phyloP scores from a whole-genome alignment of 2,797 vertebrate species.

The Anableps anableps region DNA sequence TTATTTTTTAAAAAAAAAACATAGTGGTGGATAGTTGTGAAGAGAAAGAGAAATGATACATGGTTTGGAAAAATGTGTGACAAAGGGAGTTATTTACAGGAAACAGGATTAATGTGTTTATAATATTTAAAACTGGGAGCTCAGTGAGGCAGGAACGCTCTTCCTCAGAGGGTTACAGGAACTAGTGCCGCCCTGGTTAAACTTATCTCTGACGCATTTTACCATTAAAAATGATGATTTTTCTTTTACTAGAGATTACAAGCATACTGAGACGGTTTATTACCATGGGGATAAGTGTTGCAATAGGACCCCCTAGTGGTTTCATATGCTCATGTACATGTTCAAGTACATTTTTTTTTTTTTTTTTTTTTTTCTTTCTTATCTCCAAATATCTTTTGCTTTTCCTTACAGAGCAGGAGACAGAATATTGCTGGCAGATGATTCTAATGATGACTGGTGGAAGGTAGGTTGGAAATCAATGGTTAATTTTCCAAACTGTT shows the following conservation, averaged over 20 bases:
- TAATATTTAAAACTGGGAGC: not conserved
- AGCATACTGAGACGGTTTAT: too few species aligned
- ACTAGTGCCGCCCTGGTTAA: not conserved
- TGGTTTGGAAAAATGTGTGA: not conserved
- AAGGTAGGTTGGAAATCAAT: conserved; percentile 82
- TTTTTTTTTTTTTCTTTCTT: too few species aligned
- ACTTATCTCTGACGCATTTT: not conserved
- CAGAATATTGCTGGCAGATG: conserved; percentile 90
- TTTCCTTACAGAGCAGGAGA: conserved; percentile 88
- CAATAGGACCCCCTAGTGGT: conserved; percentile 2
- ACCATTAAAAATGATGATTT: not conserved
- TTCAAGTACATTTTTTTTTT: not conserved
- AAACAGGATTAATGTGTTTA: conserved; percentile 22
- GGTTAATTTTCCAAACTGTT: not conserved
- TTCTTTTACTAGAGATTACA: not conserved
- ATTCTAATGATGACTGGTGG: conserved; percentile 98
- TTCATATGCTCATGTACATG: not conserved
- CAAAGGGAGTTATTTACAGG: conserved; percentile 20
- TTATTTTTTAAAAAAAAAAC: not conserved
- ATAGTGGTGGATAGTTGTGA: not conserved
- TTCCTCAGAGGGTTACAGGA: not conserved
- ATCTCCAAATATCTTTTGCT: conserved; percentile 7
- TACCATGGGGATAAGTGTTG: not conserved
- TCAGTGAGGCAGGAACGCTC: not conserved
- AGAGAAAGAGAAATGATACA: not conserved